These are phyloP conservation scores for Nomada goodeniana DNA, from an alignment of 2,888 invertebrate species.

Conservation along the genomic window DNA sequence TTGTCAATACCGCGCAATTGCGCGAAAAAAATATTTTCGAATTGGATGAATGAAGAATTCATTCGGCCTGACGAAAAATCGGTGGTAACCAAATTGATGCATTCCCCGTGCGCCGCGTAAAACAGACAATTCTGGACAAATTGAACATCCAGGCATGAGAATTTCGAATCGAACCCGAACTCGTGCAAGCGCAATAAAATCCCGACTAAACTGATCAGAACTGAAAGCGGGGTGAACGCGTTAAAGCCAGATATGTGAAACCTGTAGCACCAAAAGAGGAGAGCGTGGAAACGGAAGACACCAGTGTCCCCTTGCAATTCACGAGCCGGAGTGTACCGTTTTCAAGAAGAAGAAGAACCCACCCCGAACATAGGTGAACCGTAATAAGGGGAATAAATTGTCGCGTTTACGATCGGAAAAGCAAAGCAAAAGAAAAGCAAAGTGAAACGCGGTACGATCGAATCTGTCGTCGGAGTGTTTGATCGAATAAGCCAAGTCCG, in stretches of 20 bases:
- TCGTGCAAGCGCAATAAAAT: no score
- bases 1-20: no score
- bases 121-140: no score
- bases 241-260: not conserved
- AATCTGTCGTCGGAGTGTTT: slow-evolving; percentile 27
- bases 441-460: slow-evolving; percentile 40
- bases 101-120: no score
- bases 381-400: not conserved
- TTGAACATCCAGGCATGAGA: no score
- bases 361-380: no score
- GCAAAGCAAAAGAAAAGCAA: slow-evolving; percentile 47
- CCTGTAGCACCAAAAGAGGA: not conserved
- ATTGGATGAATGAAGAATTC: no score
- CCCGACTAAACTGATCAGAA: not conserved
- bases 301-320: not conserved
- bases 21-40: no score
- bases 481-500: slow-evolving; percentile 15
- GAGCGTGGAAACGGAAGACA: not conserved
- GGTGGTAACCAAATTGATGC: no score
- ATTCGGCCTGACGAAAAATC: no score
- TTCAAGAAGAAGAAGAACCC: not conserved
- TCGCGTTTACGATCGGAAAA: not conserved
- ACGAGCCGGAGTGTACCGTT: not conserved
- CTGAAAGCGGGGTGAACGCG: no score
- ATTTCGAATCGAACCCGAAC: no score